These are phyloP conservation scores for Lycaena phlaeas DNA, from an alignment of 2,888 invertebrate genomes.

Conservation along the genomic window DNA sequence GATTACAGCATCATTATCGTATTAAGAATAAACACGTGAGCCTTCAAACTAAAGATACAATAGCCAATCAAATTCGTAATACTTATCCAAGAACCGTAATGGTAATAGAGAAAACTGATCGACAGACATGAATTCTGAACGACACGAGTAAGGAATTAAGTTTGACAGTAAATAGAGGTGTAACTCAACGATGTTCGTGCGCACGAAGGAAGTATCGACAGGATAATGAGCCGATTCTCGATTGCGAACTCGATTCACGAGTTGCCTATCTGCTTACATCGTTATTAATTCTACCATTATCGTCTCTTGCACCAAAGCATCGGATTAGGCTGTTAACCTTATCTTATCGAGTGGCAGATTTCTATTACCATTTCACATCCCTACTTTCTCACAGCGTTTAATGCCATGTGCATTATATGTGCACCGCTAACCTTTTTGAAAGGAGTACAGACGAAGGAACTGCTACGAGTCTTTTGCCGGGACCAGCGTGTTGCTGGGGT, in stretches of 20 bases:
- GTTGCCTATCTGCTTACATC: constrained; percentile 33
- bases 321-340: background rate
- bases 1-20: too few relatives aligned
- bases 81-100: constrained; percentile 15
- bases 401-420: too few relatives aligned
- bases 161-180: constrained; percentile 68
- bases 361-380: background rate
- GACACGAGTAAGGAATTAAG: constrained; percentile 65
- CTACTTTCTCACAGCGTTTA: constrained; percentile 40
- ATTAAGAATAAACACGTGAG: too few relatives aligned
- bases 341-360: background rate
- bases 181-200: constrained; percentile 70
- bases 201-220: constrained; percentile 65
- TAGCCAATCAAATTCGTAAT: background rate
- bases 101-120: constrained; percentile 18
- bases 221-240: constrained; percentile 48
- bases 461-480: too few relatives aligned
- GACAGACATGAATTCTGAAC: constrained; percentile 35
- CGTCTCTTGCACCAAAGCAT: constrained; percentile 7
- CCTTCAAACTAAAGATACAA: too few relatives aligned
- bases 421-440: too few relatives aligned
- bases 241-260: constrained; percentile 37
- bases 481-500: too few relatives aligned
- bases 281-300: constrained; percentile 46
- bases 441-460: too few relatives aligned